These are phyloP conservation scores for Erythrocercus mccallii DNA, from an alignment of 2,113 vertebrate genomes.

Conservation along the genomic window DNA sequence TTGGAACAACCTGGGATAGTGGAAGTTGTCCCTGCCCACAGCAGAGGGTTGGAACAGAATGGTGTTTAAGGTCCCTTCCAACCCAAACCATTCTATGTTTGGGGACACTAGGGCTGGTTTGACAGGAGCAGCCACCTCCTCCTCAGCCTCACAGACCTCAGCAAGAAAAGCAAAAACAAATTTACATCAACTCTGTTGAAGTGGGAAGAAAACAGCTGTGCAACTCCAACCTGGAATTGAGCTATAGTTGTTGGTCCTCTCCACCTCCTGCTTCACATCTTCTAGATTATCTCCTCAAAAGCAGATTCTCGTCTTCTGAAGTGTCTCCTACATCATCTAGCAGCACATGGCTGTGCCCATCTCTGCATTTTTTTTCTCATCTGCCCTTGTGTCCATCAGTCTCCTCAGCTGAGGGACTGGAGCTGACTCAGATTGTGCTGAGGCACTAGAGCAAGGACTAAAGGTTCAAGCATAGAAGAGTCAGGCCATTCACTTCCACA, in stretches of 20 bases:
- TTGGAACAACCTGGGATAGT: rapidly evolving
- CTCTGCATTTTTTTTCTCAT: neutral
- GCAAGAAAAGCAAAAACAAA: neutral
- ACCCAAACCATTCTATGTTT: neutral
- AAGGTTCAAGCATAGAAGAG: neutral
- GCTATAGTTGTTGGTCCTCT: neutral
- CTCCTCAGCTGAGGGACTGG: neutral
- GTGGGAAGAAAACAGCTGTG: neutral
- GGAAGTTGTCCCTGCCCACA: neutral
- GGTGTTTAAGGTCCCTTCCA: neutral
- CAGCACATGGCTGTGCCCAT: neutral
- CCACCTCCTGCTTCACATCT: neutral
- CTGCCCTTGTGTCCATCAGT: neutral
- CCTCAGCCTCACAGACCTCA: neutral
- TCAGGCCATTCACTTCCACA: neutral
- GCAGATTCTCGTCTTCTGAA: neutral
- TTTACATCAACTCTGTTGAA: neutral
- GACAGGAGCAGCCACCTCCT: neutral
- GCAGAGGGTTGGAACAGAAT: neutral
- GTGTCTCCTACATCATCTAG: neutral
- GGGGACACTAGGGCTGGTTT: neutral
- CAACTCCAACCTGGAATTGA: neutral
- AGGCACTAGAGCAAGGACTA: neutral
- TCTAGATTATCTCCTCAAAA: neutral
- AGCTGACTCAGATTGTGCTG: neutral